These are phyloP conservation scores for Phrynocephalus versicolor DNA, from an alignment of 2,113 vertebrate species.

Conservation along the genomic window DNA sequence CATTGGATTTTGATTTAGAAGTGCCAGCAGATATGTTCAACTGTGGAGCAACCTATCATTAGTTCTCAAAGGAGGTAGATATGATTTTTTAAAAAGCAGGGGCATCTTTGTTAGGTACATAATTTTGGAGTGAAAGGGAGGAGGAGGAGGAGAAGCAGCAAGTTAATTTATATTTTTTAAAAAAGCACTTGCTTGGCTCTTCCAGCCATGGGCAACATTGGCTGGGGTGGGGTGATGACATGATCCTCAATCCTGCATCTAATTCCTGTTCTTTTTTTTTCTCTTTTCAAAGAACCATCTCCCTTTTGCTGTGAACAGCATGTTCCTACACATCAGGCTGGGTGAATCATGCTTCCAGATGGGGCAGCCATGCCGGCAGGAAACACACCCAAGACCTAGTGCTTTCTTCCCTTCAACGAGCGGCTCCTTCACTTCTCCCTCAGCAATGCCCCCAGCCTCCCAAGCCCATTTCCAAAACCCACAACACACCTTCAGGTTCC, in stretches of 20 bases:
- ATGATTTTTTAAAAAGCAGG: no score
- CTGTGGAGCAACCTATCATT: not conserved
- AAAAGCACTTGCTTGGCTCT: not conserved
- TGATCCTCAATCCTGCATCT: constrained; percentile 8
- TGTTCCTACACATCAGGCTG: not conserved
- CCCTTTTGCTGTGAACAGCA: not conserved
- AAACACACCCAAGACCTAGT: not conserved
- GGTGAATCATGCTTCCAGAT: constrained; percentile 14
- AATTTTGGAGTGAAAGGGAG: not conserved
- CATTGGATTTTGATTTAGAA: not conserved
- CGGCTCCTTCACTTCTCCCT: not conserved
- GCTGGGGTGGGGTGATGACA: not conserved
- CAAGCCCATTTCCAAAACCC: not conserved
- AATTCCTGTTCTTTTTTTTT: constrained; percentile 9
- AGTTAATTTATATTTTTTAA: not conserved
- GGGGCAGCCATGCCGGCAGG: not conserved
- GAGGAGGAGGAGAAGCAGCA: not conserved
- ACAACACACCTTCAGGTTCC: not conserved
- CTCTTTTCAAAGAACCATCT: no score
- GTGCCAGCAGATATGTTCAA: not conserved
- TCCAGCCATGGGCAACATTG: not conserved
- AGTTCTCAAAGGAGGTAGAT: no score
- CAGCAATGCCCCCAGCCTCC: not conserved
- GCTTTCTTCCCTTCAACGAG: not conserved
- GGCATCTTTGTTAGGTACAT: not conserved